Evolutionary conservation across 2,113 vertebrate species (phyloP).

Genomic region (Neolamprologus toae): DNA sequence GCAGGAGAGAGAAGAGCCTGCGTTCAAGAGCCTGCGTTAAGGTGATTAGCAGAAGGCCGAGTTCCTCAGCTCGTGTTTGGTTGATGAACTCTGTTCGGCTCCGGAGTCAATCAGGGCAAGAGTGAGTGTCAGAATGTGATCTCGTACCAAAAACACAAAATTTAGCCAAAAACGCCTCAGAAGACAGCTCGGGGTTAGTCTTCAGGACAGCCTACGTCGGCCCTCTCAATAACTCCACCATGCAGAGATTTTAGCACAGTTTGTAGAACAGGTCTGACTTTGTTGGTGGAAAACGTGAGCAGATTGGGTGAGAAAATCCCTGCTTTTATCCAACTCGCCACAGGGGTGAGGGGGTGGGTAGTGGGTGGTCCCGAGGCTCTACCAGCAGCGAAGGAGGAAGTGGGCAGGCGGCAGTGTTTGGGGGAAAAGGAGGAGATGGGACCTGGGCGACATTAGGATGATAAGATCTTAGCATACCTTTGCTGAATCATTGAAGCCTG

Average conservation of each 20-base stretch:
- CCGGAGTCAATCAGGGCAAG: fast-evolving
- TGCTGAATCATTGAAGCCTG: not conserved
- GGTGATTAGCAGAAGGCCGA: not conserved
- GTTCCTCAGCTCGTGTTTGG: not conserved
- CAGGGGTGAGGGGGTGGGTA: not conserved
- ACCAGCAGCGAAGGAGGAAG: not conserved
- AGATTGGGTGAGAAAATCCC: not conserved
- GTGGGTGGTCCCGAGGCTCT: not conserved
- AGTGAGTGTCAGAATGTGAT: not conserved
- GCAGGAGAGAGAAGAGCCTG: no score
- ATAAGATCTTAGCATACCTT: not conserved
- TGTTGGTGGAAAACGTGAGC: no score
- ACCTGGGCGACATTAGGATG: not conserved
- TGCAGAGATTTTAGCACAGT: not conserved
- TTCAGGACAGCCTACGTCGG: not conserved
- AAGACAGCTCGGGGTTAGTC: not conserved
- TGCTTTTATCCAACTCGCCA: not conserved
- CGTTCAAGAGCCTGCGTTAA: no score
- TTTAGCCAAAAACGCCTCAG: fast-evolving
- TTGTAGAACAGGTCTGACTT: not conserved
- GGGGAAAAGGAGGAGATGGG: not conserved
- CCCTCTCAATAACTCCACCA: fast-evolving
- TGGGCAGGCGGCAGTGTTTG: not conserved
- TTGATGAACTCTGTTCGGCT: fast-evolving
- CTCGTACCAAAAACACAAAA: fast-evolving